Base-by-base conservation (phyloP, 2,888 invertebrate genomes). In the Drosophila niveifrons region DNA sequence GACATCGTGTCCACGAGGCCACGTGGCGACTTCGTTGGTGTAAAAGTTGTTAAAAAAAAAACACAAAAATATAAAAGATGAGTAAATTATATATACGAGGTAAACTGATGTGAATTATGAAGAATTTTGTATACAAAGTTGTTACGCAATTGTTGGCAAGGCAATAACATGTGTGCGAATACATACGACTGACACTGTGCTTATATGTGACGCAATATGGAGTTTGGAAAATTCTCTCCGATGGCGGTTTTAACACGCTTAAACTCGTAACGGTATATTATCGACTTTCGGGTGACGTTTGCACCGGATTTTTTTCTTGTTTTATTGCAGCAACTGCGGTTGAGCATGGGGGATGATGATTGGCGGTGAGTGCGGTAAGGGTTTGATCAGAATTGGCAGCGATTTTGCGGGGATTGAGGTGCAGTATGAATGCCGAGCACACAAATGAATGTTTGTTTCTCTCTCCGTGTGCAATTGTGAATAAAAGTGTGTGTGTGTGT, bases 201-300 rank as follows among this genome's bases (percentile, higher is more conserved):
- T n/a, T 18, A 62, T 50, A 48, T 28, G 36, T 55, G 63, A 46
- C n/a, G 36, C 44, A 47, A 52, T 17, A 34, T 56, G 36, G 41
- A 18, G 48, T 18, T 23, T n/a, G 57, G 34, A 39, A 51, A 70
- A 47, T 55, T 77, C 71, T 59, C 68, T 72, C 70, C 75, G 83
- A 86, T 81, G 80, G 79, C 73, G 74, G 74, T 72, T 84, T 86
- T 80, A 83, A 76, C 83, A 78, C 81, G 66, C 65, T 85, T 80
- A 72, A 80, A 64, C 70, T 71, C 66, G 71, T 69, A 83, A 86
- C 51, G 77, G 73, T 73, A 80, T 78, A 86, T 86, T 80, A 86
- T 86, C 83, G 84, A 88, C 80, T 86, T 86, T 83, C 68, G 59
- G 72, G 74, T 85, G 88, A 82, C 71, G 78, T 72, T 84, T 80